Percentiles rank a stretch among this genome's conserved stretches.
phyloP scores from a whole-genome alignment of 2,888 invertebrate genomes.

The Himalopsyche tibetana region DNA sequence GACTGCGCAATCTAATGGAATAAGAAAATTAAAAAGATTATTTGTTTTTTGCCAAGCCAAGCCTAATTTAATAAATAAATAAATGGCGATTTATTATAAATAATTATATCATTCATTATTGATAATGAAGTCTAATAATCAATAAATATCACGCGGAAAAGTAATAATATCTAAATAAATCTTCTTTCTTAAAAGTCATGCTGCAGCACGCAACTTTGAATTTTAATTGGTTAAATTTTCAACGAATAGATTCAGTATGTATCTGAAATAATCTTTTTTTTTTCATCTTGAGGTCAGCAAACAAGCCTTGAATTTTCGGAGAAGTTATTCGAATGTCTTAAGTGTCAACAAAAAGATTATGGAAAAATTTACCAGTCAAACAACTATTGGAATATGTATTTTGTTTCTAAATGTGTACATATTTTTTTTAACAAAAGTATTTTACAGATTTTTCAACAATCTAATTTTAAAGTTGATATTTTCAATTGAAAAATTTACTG shows the following conservation, averaged over 20 bases:
- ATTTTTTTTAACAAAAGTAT: neutral
- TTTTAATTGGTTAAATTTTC: constrained; percentile 19
- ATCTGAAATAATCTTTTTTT: constrained; percentile 16
- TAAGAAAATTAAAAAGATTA: no score
- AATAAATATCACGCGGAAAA: neutral
- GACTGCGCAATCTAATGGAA: no score
- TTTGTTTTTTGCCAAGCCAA: no score
- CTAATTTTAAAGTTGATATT: no score
- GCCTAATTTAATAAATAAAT: no score
- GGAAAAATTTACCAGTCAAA: constrained; percentile 27
- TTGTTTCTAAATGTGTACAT: neutral
- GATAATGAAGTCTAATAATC: no score
- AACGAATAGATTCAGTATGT: constrained; percentile 5
- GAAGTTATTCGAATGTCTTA: constrained; percentile 6
- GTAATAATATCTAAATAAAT: neutral
- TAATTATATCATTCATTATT: no score
- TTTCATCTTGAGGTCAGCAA: constrained; percentile 37
- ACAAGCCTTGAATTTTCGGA: constrained; percentile 14
- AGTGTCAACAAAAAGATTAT: constrained; percentile 35
- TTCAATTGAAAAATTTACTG: no score
- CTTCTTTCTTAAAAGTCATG: neutral
- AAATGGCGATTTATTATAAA: no score
- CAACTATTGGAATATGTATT: neutral
- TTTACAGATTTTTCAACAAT: neutral
- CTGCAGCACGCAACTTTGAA: constrained; percentile 8